Conservation (phyloP, 2,113 vertebrate species). For the Chionomys nivalis region DNA sequence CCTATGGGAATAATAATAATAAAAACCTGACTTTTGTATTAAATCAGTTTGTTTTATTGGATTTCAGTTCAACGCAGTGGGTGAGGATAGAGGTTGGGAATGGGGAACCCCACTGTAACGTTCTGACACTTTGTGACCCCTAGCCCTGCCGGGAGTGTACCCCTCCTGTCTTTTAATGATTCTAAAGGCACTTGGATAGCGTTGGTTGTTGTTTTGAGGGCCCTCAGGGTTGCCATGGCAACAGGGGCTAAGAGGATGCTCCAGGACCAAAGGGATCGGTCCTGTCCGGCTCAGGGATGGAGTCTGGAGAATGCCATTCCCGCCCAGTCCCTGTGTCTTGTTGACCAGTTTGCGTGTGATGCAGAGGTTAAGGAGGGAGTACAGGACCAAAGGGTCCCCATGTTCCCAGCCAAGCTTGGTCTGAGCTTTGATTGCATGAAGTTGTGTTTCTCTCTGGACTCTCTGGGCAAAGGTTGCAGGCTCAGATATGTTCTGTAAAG, state of each 20-base stretch:
- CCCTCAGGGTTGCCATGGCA: conserved; percentile 21
- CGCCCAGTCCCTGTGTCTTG: accelerated
- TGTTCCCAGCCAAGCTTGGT: neutral
- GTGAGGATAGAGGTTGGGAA: neutral
- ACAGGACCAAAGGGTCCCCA: neutral
- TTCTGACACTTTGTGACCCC: neutral
- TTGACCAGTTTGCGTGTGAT: neutral
- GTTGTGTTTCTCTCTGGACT: neutral
- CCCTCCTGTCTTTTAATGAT: neutral
- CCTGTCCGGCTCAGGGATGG: neutral
- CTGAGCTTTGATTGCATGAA: neutral
- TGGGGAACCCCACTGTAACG: neutral
- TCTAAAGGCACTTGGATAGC: conserved; percentile 79
- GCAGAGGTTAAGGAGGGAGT: no score
- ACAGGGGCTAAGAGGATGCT: neutral
- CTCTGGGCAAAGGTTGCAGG: neutral
- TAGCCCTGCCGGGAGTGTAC: neutral
- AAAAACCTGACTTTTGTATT: conserved; percentile 28
- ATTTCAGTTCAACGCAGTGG: conserved; percentile 56
- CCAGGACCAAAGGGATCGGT: neutral
- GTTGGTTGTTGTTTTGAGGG: neutral
- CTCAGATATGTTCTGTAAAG: neutral
- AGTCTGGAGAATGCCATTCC: neutral
- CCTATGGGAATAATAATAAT: neutral
- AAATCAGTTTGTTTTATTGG: conserved; percentile 71